These are phyloP conservation scores for Asbolus verrucosus DNA, from an alignment of 1,140 invertebrate genomes.

Conservation along the genomic window DNA sequence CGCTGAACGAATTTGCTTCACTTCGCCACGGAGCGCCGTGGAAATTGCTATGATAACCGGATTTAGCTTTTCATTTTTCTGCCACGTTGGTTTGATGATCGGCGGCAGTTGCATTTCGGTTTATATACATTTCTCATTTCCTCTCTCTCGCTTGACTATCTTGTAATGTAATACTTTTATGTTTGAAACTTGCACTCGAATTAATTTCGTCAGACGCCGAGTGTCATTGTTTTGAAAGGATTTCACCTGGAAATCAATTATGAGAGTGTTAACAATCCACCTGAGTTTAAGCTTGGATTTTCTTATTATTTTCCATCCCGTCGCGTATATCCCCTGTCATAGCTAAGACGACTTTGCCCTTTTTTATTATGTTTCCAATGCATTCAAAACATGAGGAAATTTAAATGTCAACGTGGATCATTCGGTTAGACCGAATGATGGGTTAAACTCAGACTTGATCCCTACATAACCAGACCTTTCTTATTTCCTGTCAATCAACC, in stretches of 20 bases:
- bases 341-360: conserved; percentile 45
- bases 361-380: conserved; percentile 57
- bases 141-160: conserved; percentile 60
- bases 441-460: conserved; percentile 55
- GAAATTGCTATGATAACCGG: conserved; percentile 67
- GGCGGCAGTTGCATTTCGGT: conserved; percentile 59
- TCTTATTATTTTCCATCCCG: conserved; percentile 25
- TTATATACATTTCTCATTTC: conserved; percentile 62
- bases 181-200: conserved; percentile 11
- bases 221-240: too few species aligned
- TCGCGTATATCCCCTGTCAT: conserved; percentile 50
- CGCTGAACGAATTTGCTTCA: conserved; percentile 55
- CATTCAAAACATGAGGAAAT: conserved; percentile 59
- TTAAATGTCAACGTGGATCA: conserved; percentile 62
- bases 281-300: conserved; percentile 25
- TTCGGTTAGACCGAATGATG: conserved; percentile 52
- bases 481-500: conserved; percentile 52
- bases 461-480: conserved; percentile 37
- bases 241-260: too few species aligned
- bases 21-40: conserved; percentile 57
- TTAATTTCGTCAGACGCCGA: neutral
- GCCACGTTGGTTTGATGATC: conserved; percentile 65
- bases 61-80: conserved; percentile 68
- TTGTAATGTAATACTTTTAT: conserved; percentile 52
- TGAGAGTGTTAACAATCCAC: neutral